Conservation (phyloP, 1,140 invertebrate species). For the Drosophila serrata region DNA sequence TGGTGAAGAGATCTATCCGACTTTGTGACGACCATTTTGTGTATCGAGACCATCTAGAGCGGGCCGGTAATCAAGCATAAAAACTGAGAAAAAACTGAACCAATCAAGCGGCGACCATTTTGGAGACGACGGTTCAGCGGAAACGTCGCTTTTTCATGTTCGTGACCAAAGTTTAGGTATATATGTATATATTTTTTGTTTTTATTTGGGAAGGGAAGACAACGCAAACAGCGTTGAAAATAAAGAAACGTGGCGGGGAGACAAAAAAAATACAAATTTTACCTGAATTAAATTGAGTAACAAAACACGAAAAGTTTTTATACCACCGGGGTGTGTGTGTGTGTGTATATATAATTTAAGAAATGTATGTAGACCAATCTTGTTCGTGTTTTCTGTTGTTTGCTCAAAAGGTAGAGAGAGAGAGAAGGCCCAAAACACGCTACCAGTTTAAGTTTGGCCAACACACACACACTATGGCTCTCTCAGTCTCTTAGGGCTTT, state of each 20-base stretch:
- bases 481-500: conserved; percentile 30
- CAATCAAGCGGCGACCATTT: conserved; percentile 80
- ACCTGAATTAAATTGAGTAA: conserved; percentile 85
- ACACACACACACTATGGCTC: conserved; percentile 9
- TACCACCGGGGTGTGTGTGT: conserved; percentile 12
- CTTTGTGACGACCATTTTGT: conserved; percentile 64
- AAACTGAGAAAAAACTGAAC: conserved; percentile 58
- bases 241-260: conserved; percentile 29
- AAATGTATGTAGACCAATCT: conserved; percentile 50
- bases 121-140: conserved; percentile 70
- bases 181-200: conserved; percentile 9
- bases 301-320: conserved; percentile 78
- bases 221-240: conserved; percentile 34
- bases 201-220: conserved; percentile 24
- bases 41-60: conserved; percentile 44
- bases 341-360: conserved; percentile 40
- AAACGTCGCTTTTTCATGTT: conserved; percentile 82
- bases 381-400: conserved; percentile 46
- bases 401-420: conserved; percentile 38
- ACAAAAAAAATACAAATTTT: conserved; percentile 66
- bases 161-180: conserved; percentile 78
- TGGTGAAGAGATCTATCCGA: conserved; percentile 15
- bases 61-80: conserved; percentile 22
- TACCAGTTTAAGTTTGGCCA: conserved; percentile 48
- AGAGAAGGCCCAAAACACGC: conserved; percentile 52